Evolutionary conservation across 2,888 invertebrate species (phyloP).

Genomic region (Aromia moschata): DNA sequence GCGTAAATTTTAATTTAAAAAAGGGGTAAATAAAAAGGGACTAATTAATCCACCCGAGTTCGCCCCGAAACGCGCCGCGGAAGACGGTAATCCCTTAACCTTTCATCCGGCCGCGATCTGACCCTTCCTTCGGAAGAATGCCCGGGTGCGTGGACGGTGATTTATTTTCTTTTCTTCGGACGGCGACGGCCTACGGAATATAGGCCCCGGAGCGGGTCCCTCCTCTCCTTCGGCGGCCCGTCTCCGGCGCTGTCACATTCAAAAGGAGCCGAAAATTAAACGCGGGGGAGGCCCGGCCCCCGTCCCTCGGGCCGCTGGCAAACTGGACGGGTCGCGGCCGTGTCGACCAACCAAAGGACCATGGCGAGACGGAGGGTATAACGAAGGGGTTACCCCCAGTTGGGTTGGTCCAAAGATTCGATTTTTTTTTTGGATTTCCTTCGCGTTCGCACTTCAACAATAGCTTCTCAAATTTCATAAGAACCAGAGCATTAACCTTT

Average conservation of each 20-base stretch:
- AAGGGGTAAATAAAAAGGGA: slow-evolving; percentile 14
- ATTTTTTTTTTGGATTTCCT: too few species aligned
- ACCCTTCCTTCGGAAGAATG: slow-evolving; percentile 25
- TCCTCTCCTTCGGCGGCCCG: slow-evolving; percentile 24
- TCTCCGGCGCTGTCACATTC: slow-evolving; percentile 15
- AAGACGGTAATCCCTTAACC: slow-evolving; percentile 31
- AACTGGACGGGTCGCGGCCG: slow-evolving; percentile 8
- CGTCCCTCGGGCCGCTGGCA: neutral
- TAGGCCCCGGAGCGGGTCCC: slow-evolving; percentile 31
- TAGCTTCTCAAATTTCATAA: too few species aligned
- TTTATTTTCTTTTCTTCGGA: slow-evolving; percentile 36
- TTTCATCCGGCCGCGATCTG: slow-evolving; percentile 29
- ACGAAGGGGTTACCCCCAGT: too few species aligned
- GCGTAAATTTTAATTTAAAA: slow-evolving; percentile 18
- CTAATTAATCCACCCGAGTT: slow-evolving; percentile 17
- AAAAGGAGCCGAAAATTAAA: slow-evolving; percentile 5
- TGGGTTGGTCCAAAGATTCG: too few species aligned
- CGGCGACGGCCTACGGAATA: slow-evolving; percentile 35
- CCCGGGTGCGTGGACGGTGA: slow-evolving; percentile 27
- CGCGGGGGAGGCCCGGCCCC: neutral
- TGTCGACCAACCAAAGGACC: too few species aligned
- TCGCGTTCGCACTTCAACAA: too few species aligned
- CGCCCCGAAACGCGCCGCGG: slow-evolving; percentile 26
- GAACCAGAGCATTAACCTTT: too few species aligned
- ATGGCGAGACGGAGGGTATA: too few species aligned